phyloP scores from a whole-genome alignment of 2,888 invertebrate species.

The Mythimna pallens region DNA sequence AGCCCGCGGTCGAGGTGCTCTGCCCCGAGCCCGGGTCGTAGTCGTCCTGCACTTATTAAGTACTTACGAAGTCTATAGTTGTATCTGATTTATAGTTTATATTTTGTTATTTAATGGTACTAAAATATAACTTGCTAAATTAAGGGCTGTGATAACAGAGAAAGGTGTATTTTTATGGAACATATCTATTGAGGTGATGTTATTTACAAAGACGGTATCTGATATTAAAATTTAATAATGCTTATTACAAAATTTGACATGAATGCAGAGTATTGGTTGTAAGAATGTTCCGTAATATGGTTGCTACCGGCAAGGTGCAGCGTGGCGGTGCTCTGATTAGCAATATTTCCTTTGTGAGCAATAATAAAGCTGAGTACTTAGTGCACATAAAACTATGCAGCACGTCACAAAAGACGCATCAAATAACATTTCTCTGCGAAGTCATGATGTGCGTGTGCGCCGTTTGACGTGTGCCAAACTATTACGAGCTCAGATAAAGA shows the following conservation, averaged over 20 bases:
- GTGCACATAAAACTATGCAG: slow-evolving; percentile 32
- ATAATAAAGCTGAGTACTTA: slow-evolving; percentile 46
- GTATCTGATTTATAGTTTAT: slow-evolving; percentile 80
- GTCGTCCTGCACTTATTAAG: slow-evolving; percentile 68
- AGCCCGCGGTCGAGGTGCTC: slow-evolving; percentile 12
- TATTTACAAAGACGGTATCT: slow-evolving; percentile 67
- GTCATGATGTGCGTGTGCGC: slow-evolving; percentile 19
- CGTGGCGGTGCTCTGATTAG: slow-evolving; percentile 48
- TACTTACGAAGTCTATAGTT: slow-evolving; percentile 78
- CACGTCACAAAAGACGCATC: slow-evolving; percentile 38
- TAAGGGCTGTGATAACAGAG: slow-evolving; percentile 87
- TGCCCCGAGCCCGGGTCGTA: slow-evolving; percentile 3
- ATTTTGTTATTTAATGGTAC: slow-evolving; percentile 83
- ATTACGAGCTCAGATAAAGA: slow-evolving; percentile 6
- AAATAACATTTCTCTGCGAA: slow-evolving; percentile 37
- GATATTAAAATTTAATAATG: slow-evolving; percentile 60
- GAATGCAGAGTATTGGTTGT: slow-evolving; percentile 39
- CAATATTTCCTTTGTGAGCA: slow-evolving; percentile 64
- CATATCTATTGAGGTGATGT: slow-evolving; percentile 77
- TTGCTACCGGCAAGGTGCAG: slow-evolving; percentile 31
- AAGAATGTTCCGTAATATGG: slow-evolving; percentile 60
- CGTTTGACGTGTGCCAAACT: slow-evolving; percentile 31
- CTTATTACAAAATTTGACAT: slow-evolving; percentile 53
- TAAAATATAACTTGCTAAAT: slow-evolving; percentile 76
- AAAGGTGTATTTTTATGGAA: slow-evolving; percentile 79